Percentiles rank a stretch among this genome's conserved stretches.
Evolutionary conservation across 2,888 invertebrate genomes (phyloP).

Genomic region (Branchellion lobata): DNA sequence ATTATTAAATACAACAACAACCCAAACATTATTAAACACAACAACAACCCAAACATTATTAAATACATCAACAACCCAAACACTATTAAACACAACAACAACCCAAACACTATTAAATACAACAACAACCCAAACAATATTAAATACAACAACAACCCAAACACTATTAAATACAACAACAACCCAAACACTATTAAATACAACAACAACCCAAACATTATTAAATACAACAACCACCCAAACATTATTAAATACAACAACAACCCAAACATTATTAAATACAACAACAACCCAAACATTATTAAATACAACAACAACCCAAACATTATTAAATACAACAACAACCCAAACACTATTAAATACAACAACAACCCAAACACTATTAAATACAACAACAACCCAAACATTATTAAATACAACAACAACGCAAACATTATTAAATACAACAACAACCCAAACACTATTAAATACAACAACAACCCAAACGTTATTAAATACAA

Average conservation of each 20-base stretch:
- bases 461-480: no score
- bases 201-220: neutral
- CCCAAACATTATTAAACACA: neutral
- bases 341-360: neutral
- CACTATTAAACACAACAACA: neutral
- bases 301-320: neutral
- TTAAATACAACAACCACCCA: constrained; percentile 17
- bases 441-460: no score
- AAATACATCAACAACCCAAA: constrained; percentile 28
- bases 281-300: constrained; percentile 78
- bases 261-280: neutral
- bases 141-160: neutral
- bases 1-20: neutral
- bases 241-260: constrained; percentile 30
- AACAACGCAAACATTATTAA: constrained; percentile 66
- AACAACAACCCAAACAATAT: no score
- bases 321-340: neutral
- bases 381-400: constrained; percentile 18
- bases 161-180: neutral
- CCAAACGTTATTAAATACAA: no score
- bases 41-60: constrained; percentile 4
- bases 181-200: neutral
- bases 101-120: constrained; percentile 73
- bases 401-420: neutral
- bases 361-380: neutral